phyloP scores from a whole-genome alignment of 1,140 invertebrate species.

The Neodiprion pinetum region DNA sequence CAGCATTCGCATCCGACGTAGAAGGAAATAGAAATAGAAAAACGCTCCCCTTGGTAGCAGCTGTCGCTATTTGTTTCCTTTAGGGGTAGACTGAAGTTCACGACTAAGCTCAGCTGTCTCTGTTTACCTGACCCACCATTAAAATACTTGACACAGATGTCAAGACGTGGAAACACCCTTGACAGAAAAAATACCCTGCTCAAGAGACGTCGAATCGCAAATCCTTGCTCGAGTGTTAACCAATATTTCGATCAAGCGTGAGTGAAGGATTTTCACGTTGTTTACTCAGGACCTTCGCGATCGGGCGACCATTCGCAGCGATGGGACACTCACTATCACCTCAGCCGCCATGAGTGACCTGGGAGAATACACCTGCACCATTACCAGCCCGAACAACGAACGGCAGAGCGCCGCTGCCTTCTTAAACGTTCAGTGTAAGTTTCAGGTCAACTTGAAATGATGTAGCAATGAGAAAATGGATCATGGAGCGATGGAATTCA shows the following conservation, averaged over 20 bases:
- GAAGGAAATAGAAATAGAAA: no score
- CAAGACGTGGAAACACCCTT: no score
- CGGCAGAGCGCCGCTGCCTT: constrained; percentile 86
- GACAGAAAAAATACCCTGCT: no score
- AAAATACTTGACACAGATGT: background rate
- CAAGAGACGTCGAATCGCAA: background rate
- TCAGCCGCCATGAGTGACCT: constrained; percentile 81
- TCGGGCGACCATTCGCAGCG: constrained; percentile 67
- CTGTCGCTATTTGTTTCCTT: no score
- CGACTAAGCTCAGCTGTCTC: background rate
- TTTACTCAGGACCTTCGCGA: constrained; percentile 65
- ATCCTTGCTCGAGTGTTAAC: background rate
- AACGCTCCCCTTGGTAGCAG: no score
- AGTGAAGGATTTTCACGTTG: background rate
- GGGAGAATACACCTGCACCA: constrained; percentile 89
- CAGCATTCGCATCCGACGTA: no score
- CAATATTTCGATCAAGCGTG: no score
- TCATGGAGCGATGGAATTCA: constrained; percentile 12
- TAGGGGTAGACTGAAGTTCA: no score
- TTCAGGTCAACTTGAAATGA: constrained; percentile 7
- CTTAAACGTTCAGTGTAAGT: constrained; percentile 94
- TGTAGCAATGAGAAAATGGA: no score
- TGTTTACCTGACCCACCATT: background rate
- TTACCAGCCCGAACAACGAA: constrained; percentile 80
- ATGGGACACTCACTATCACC: constrained; percentile 80